Conservation (phyloP, 1,140 invertebrate species). For the Euwallacea fornicatus region DNA sequence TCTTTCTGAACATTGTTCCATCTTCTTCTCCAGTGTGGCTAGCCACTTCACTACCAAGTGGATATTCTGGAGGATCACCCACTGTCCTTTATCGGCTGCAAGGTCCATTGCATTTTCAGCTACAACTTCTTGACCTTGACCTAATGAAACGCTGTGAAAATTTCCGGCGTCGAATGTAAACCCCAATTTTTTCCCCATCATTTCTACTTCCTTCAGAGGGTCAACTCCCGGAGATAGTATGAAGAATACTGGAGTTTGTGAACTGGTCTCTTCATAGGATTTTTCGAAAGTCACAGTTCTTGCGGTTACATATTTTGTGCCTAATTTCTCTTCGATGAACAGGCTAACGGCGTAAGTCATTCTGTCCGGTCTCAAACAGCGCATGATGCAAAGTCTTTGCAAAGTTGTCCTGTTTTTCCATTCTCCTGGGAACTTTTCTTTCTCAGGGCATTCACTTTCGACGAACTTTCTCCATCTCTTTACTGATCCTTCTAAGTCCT, state of each 20-base stretch:
- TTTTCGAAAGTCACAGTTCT: constrained; percentile 78
- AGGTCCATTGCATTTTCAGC: constrained; percentile 84
- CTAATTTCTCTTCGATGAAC: constrained; percentile 86
- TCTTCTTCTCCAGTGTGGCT: constrained; percentile 83
- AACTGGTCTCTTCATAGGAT: constrained; percentile 83
- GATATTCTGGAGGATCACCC: constrained; percentile 91
- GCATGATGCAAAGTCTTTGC: constrained; percentile 89
- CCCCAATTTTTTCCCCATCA: constrained; percentile 75
- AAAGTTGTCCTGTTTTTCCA: constrained; percentile 93
- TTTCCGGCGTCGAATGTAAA: constrained; percentile 79
- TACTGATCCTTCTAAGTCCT: constrained; percentile 88
- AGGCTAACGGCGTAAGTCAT: constrained; percentile 78
- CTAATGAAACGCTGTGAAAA: constrained; percentile 91
- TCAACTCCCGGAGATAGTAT: constrained; percentile 94
- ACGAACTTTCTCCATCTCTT: constrained; percentile 89
- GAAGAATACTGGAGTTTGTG: constrained; percentile 88
- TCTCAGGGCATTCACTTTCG: constrained; percentile 88
- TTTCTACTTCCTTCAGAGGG: constrained; percentile 88
- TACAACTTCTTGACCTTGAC: constrained; percentile 91
- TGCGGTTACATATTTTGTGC: constrained; percentile 79
- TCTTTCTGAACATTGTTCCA: constrained; percentile 74
- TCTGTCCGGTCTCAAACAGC: constrained; percentile 85
- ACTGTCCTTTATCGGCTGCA: constrained; percentile 79
- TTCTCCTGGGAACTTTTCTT: constrained; percentile 92
- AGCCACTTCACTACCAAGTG: constrained; percentile 92